Base-by-base conservation (phyloP, 2,888 invertebrate species). In the Scotopteryx bipunctaria region DNA sequence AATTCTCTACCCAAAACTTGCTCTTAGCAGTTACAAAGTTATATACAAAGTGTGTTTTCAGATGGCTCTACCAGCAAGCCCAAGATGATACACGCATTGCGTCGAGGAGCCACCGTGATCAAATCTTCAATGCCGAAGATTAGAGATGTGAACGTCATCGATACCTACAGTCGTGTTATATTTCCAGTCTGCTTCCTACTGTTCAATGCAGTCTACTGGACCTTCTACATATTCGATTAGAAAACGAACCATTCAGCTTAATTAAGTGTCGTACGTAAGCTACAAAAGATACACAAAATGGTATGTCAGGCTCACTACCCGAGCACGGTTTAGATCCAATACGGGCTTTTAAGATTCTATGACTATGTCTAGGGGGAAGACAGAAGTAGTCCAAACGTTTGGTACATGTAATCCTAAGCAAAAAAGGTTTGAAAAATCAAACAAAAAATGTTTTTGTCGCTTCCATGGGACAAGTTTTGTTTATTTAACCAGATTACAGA, bases 141-240 rank as follows among this genome's bases (percentile, higher is more conserved):
- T 65, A 95, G 98, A 71, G 98, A 99, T 85, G 98, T 99, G 55
- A 99, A 99, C 83, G 94, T 98, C 64, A 99, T 99, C 74, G 99
- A 99, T 89, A 98, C 98, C 73, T 98, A 98, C 83, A 98, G 98
- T 23, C 93, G 99, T 66, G 94, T 99, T 71, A 93, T 98, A 59
- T 99, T 99, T 83, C 99, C 99, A 0, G 95, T 99, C 59, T 95
- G 98, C 67, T 99, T 99, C 83, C 93, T 98, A 73, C 91, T 98
- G 64, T 99, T 99, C 91, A 99, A 99, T 83, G 94, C 96, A 29
- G 94, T 96, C 66, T 99, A 99, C 83, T 99, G 98, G 98, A 93
- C 95, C 68, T 98, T 98, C 86, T 98, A 98, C 81, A 94, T 96
- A 70, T 91, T 95, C 65, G 94, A 94, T 88, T 94, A 78, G 88